phyloP scores from a whole-genome alignment of 2,797 vertebrate species.

The Rhyacichthys aspro region DNA sequence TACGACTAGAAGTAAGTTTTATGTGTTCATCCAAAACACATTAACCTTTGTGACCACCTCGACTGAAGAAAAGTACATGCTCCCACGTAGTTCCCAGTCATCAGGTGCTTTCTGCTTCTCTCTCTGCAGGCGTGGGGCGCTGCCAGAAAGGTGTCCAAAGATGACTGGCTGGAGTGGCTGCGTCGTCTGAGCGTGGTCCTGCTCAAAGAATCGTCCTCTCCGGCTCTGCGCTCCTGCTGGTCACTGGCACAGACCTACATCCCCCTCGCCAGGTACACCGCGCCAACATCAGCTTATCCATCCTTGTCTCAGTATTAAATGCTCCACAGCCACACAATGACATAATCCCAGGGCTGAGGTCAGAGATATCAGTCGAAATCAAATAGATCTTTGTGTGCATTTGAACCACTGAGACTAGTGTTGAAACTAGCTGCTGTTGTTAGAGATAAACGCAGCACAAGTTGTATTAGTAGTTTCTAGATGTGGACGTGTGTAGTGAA shows the following conservation, averaged over 20 bases:
- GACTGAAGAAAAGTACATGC: slow-evolving; percentile 23
- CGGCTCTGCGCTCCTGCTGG: slow-evolving; percentile 96
- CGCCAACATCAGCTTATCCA: neutral
- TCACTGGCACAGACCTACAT: slow-evolving; percentile 98
- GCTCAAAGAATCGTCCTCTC: slow-evolving; percentile 96
- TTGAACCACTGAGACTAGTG: slow-evolving; percentile 10
- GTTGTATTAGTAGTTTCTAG: slow-evolving; percentile 16
- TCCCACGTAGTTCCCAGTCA: slow-evolving; percentile 47
- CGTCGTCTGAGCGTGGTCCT: slow-evolving; percentile 93
- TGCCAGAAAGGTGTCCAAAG: slow-evolving; percentile 97
- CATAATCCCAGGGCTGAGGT: neutral
- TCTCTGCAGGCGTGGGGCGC: slow-evolving; percentile 94
- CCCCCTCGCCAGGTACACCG: slow-evolving; percentile 91
- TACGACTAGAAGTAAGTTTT: neutral
- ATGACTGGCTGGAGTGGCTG: slow-evolving; percentile 98
- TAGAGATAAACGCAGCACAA: slow-evolving; percentile 4
- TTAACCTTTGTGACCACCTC: slow-evolving; percentile 6
- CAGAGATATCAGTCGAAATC: slow-evolving; percentile 1
- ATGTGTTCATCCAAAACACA: slow-evolving; percentile 5
- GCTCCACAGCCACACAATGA: neutral
- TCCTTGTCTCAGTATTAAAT: slow-evolving; percentile 1
- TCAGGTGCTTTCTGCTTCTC: slow-evolving; percentile 10
- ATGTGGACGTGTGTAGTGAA: slow-evolving; percentile 15
- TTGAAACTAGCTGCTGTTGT: slow-evolving; percentile 21
- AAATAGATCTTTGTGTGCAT: slow-evolving; percentile 1